Base-by-base conservation (phyloP, 2,113 vertebrate genomes). In the Steatornis caripensis region DNA sequence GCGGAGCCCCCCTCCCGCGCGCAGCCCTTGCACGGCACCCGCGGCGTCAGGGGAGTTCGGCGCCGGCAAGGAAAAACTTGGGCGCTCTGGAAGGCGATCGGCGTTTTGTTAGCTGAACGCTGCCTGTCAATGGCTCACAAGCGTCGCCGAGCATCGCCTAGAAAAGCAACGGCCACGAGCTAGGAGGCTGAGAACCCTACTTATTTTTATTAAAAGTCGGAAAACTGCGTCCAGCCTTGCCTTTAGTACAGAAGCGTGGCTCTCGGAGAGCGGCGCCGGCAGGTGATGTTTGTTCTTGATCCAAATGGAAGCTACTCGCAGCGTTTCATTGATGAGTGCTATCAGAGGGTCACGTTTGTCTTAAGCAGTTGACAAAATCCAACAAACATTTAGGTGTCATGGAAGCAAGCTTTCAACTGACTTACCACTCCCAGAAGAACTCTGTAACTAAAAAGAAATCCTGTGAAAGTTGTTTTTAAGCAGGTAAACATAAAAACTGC, bases 91-190 rank as follows among this genome's bases (percentile, higher is more conserved):
- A 12, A n/a, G 71, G 79, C 69, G 1, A 3, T 1, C n/a, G 69
- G 57, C n/a, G 57, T 4, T 61, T 10, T 3, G 3, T 9, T 3
- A 11, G 75, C 53, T 6, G 57, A 10, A 3, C 5, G 57, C 64
- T 22, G 74, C 41, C 0, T 10, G 0, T 55, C 77, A 0, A 16
- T 2, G 32, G 58, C 70, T 9, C 55, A 2, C 20, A 15, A 4
- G 15, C 53, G n/a, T 53, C 39, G 39, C 70, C 30, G 58, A 0
- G 49, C 34, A 11, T n/a, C 68, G 2, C 2, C 24, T 76, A 29
- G 60, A 12, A 22, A 13, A n/a, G 80, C 87, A 11, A 30, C 74
- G 1, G 58, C 29, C 32, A 34, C 29, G 11, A 88, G 84, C 45
- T 36, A 41, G 53, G n/a, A 48, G 91, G 23, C 17, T 53, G 82